Evolutionary conservation across 2,888 invertebrate genomes (phyloP), one percentile per base, ranked within the genome.

Genomic region (Drosophila gaucha): DNA sequence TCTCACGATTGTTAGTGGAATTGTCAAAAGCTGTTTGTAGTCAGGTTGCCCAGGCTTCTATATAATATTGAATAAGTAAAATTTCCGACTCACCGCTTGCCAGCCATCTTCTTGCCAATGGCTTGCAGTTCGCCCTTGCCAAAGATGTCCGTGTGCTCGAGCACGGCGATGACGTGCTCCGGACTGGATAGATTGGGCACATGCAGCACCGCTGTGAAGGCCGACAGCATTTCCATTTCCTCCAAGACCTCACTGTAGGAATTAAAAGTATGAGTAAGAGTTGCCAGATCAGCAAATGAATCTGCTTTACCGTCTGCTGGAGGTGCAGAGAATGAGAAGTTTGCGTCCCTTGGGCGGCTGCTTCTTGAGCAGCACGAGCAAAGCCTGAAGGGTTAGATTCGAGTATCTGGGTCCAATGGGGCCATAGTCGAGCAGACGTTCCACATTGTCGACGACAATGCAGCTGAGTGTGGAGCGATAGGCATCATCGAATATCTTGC

Each of bases 401-500:
- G 99, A 99, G 92, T 99, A 99, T 6, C 99, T 94, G 6, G 99
- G 99, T 2, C 99, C 99, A 88, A 99, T 98, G 0, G 99, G 95
- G 20, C 98, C 98, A 92, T 99, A 99, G 93, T 99, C 99, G 80
- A 99, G 92, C 43, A 99, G 93, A 78, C 99, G 95, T 92, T 99
- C 99, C 86, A 99, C 97, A 92, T 99, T 98, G 92, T 99, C 99
- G 50, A 99, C 97, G 68, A 99, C 93, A 90, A 99, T 96, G 91
- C 99, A 98, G 80, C 99, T 99, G 67, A 99, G 93, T 31, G 95
- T 96, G 0, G 99, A 99, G 89, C 99, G 97, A 93, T 99, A 99
- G 0, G 99, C 99, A 92, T 99, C 99, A 91, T 99, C 99, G 92
- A 99, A 99, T 66, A 98, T 95, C 97, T 99, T 99, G 86, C 98